Percentiles rank a stretch among this genome's conserved stretches.
phyloP scores from a whole-genome alignment of 2,797 vertebrate species.

The Luscinia luscinia region DNA sequence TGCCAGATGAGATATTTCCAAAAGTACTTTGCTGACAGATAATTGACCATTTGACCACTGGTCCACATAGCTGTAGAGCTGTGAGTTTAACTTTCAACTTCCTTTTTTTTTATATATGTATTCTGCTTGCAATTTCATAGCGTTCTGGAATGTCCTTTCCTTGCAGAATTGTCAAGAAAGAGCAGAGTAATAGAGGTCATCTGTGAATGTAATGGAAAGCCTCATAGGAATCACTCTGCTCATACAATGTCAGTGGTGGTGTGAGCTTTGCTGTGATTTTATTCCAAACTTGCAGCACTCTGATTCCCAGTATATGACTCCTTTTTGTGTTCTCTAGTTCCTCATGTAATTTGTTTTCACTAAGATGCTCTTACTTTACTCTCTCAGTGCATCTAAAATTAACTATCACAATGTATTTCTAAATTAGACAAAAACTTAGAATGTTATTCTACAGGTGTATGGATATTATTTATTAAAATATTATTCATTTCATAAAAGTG shows the following conservation, averaged over 20 bases:
- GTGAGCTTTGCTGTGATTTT: slow-evolving; percentile 16
- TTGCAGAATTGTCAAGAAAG: background rate
- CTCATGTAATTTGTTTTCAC: background rate
- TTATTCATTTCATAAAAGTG: background rate
- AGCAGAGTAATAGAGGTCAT: slow-evolving; percentile 50
- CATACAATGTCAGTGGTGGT: background rate
- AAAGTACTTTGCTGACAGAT: background rate
- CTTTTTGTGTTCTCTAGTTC: background rate
- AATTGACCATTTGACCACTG: slow-evolving; percentile 36
- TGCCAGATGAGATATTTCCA: background rate
- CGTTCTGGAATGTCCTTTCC: slow-evolving; percentile 10
- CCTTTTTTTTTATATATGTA: background rate
- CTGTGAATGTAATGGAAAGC: slow-evolving; percentile 46
- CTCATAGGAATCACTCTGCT: slow-evolving; percentile 2
- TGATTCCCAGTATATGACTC: background rate
- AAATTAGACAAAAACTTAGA: background rate
- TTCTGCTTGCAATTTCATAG: slow-evolving; percentile 17
- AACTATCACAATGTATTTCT: background rate
- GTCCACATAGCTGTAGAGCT: background rate
- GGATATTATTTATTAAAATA: background rate
- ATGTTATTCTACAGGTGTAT: background rate
- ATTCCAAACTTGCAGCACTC: background rate
- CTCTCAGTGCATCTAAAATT: background rate
- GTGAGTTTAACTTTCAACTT: background rate
- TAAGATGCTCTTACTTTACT: background rate